Base-by-base conservation (phyloP, 2,888 invertebrate species). In the Eilema griseolum region DNA sequence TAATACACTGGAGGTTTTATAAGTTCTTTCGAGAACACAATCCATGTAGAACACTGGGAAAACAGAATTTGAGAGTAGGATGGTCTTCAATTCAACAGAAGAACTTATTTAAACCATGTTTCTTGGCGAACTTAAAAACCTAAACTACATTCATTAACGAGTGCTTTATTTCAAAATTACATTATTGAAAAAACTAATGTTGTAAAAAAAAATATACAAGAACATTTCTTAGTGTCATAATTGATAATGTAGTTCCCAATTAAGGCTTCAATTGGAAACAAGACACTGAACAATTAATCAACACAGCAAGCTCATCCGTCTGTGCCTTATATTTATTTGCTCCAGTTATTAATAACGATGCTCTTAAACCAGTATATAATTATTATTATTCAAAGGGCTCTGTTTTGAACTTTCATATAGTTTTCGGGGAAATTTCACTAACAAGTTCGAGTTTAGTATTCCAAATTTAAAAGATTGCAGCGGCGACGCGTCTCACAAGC, bases 191-290 rank as follows among this genome's bases (percentile, higher is more conserved):
- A 3, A 23, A 57, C 57, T 24, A 24, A 57, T 26, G 26, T 26
- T 24, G 26, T 24, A 4, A 59, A 59, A 26, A 59, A 26, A 26
- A 5, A 59, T 2, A 59, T 24, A 23, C 59, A 59, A 46, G 20
- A 37, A 24, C 12, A 12, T 24, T 24, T 16, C 24, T 59, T 26
- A 16, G 16, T 26, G 16, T 28, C 16, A 61, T 28, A n/a, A 31
- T 61, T n/a, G 20, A 31, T 11, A 61, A 61, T 46, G 3, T 20
- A 61, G 61, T 61, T 61, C 33, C 61, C 31, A 61, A 61, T 61
- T 61, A 61, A 61, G 61, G 20, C 31, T 33, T 61, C 31, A 26
- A 61, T 61, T 61, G 61, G n/a, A n/a, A 61, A 61, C 31, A 31
- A 31, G n/a, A n/a, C 52, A 52, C 52, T 10, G 52, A 8, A 52